Base-by-base conservation (phyloP, 2,888 invertebrate genomes). In the Noctua pronuba region DNA sequence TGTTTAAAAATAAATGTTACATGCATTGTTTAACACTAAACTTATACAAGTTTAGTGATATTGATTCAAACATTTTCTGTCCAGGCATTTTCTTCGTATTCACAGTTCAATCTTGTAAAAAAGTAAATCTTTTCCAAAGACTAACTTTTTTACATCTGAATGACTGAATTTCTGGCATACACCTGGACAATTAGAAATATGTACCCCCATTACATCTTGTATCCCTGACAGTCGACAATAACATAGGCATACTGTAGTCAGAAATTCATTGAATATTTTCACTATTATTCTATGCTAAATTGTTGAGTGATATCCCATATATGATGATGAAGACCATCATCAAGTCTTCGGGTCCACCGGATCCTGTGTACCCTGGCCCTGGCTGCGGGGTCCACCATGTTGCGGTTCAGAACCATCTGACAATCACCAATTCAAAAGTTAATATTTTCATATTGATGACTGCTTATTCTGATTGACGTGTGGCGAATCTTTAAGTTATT, bases 391-490 rank as follows among this genome's bases (percentile, higher is more conserved):
- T 83, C 73, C 81, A 86, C 85, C 89, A 86, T 83, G 83, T 85
- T 78, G 82, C 88, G 73, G 86, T 85, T 84, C 88, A 86, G 80
- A 86, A 84, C 78, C 81, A 88, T 88, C 88, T 88, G 88, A 88
- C 89, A 88, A 88, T 82, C 86, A 88, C 84, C 86, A 88, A 79
- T 79, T 83, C 67, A 88, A 82, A 82, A 74, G 73, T 88, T 88
- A 88, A 86, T 88, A 83, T 81, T 78, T 75, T 80, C 52, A 80
- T 79, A 82, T 70, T 79, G 66, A 80, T 78, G 80, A 65, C 73
- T 85, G 62, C 62, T 38, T 41, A 62, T 7, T 41, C 60, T 71
- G 74, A 62, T 64, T 49, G 66, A 66, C 31, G 31, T 46, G 31
- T 65, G 31, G 70, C 66, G 67, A 75, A 64, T 46, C 8, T 77